phyloP scores from a whole-genome alignment of 2,113 vertebrate genomes.

The Procavia capensis region DNA sequence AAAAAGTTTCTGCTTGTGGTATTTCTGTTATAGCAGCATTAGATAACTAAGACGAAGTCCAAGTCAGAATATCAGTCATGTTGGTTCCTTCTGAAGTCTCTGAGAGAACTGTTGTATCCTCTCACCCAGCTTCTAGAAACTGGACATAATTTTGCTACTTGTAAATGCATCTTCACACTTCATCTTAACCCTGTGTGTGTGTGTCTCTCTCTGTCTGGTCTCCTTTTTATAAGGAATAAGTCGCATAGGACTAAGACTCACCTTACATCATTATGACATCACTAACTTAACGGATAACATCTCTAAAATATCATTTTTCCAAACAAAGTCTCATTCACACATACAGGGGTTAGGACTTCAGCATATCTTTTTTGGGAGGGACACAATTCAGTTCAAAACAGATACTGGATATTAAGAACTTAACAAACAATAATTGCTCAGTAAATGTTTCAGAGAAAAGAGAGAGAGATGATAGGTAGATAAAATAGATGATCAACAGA shows the following conservation, averaged over 20 bases:
- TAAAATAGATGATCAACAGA: not conserved
- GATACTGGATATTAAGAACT: not conserved
- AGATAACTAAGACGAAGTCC: not conserved
- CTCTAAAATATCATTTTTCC: not conserved
- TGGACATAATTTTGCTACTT: not conserved
- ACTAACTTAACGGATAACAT: not conserved
- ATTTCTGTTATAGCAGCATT: too few species aligned
- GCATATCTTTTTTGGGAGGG: not conserved
- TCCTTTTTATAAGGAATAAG: not conserved
- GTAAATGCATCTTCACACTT: not conserved
- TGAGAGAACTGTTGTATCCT: not conserved
- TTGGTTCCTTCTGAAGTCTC: not conserved
- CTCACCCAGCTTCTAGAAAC: not conserved
- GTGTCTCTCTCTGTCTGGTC: not conserved
- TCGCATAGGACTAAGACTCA: not conserved
- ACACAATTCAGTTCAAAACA: not conserved
- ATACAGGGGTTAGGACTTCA: not conserved
- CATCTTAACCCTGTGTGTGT: not conserved
- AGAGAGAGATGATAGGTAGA: not conserved
- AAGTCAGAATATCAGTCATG: not conserved
- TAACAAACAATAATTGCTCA: not conserved
- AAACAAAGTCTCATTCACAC: not conserved
- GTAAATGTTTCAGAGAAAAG: conserved; percentile 21
- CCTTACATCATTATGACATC: not conserved
- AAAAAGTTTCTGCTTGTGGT: too few species aligned